These are phyloP conservation scores for Napeogenes sylphis DNA, from an alignment of 2,888 invertebrate genomes.

Conservation along the genomic window DNA sequence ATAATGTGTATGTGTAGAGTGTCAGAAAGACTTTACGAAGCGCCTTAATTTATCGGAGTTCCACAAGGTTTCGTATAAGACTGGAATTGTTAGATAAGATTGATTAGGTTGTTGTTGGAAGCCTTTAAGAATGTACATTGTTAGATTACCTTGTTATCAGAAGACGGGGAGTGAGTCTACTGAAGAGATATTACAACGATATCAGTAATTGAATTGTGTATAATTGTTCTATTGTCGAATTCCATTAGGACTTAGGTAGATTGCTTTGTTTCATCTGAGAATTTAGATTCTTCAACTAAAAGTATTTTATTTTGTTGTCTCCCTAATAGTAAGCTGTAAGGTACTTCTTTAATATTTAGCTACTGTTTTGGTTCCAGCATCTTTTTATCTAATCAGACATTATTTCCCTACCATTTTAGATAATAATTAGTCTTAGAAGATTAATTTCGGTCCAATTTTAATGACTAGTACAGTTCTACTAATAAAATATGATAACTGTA, in stretches of 20 bases:
- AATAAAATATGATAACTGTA: constrained; percentile 20
- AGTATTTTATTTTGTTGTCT: constrained; percentile 33
- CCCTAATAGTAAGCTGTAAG: constrained; percentile 14
- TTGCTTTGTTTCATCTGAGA: constrained; percentile 45
- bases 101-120: constrained; percentile 35
- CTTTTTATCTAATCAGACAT: neutral
- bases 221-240: constrained; percentile 43
- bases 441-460: constrained; percentile 23
- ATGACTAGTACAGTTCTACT: constrained; percentile 17
- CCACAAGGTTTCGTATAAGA: constrained; percentile 67
- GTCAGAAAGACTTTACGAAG: constrained; percentile 20
- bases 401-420: neutral
- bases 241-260: constrained; percentile 37
- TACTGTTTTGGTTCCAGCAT: too few relatives aligned
- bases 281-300: constrained; percentile 45
- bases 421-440: constrained; percentile 14
- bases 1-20: constrained; percentile 29
- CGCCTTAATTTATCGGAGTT: constrained; percentile 33
- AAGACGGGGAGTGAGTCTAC: constrained; percentile 6
- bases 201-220: constrained; percentile 45
- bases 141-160: constrained; percentile 17
- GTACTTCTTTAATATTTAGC: constrained; percentile 27
- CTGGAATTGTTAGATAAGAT: constrained; percentile 59
- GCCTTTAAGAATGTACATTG: constrained; percentile 21
- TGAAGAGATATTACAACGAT: constrained; percentile 11